Evolutionary conservation across 2,113 vertebrate genomes (phyloP), one percentile per base, ranked within the genome.

Genomic region (Callipepla californica): DNA sequence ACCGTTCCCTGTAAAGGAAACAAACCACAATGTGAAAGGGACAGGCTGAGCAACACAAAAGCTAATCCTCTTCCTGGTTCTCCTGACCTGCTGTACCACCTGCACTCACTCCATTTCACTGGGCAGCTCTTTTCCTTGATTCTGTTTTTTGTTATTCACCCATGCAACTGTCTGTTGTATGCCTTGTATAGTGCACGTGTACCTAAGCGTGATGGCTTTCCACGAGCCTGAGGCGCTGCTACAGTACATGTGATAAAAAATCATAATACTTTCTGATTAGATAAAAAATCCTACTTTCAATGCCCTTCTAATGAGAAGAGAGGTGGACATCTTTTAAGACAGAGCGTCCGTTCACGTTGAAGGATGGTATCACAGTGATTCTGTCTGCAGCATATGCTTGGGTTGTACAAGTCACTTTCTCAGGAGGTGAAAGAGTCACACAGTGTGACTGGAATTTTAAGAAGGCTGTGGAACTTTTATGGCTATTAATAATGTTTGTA

Each of bases 401-500:
- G 8, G n/a, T 63, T 73, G 62, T 75, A 87, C 55, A 90, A 94
- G 74, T 48, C 66, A 73, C 70, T 87, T 93, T 79, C 80, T 85
- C 67, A 61, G 61, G 87, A 92, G 89, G 89, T 87, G 91, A 95
- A 18, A 0, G 15, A 96, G 81, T 63, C 87, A 85, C 89, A 77
- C 0, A 40, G 51, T 8, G 89, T 96, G 94, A 92, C 82, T 78
- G 76, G 91, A 96, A 96, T 96, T 91, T 92, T 89, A 84, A 96
- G 89, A 92, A 91, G 85, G 42, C 48, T 80, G 61, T 75, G 85
- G 51, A 94, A 92, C 63, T 94, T 95, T 93, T 95, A 94, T 78
- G 81, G 48, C 85, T 85, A 87, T 91, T 94, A 96, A 94, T 92
- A 96, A 89, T 15, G 34, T 95, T 94, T 92, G 75, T 85, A 91